Conservation (phyloP, 2,113 vertebrate species). For the Cochlearius cochlearius region DNA sequence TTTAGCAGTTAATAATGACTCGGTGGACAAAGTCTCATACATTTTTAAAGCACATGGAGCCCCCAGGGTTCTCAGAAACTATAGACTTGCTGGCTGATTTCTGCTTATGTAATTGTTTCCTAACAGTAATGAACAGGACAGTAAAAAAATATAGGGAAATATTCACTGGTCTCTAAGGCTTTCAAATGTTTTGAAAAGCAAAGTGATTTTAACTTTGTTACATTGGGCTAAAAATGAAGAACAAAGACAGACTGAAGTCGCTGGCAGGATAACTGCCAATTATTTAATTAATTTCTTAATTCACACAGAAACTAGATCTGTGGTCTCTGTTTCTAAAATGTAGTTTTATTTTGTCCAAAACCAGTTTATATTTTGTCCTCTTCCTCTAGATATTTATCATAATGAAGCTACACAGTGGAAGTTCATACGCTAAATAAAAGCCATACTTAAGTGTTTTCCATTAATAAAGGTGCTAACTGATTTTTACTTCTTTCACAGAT, state of each 20-base stretch:
- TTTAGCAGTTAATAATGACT: neutral
- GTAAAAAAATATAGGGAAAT: neutral
- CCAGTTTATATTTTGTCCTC: neutral
- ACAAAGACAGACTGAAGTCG: neutral
- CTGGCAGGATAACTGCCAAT: neutral
- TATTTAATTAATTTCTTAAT: neutral
- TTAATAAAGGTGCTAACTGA: neutral
- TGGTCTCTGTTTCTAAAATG: neutral
- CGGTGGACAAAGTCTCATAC: neutral
- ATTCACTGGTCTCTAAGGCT: neutral
- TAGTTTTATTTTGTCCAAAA: neutral
- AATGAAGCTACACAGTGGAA: neutral
- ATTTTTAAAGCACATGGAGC: neutral
- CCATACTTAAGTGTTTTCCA: neutral
- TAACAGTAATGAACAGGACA: neutral
- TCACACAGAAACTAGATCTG: neutral
- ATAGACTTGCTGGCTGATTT: neutral
- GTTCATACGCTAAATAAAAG: neutral
- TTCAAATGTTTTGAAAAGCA: neutral
- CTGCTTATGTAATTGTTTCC: neutral
- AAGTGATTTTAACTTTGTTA: neutral
- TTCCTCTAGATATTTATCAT: neutral
- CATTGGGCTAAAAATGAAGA: neutral
- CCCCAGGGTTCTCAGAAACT: neutral
- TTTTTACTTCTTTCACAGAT: neutral